These are phyloP conservation scores for Neelides sp. DNA, from an alignment of 1,140 invertebrate species.

Conservation along the genomic window DNA sequence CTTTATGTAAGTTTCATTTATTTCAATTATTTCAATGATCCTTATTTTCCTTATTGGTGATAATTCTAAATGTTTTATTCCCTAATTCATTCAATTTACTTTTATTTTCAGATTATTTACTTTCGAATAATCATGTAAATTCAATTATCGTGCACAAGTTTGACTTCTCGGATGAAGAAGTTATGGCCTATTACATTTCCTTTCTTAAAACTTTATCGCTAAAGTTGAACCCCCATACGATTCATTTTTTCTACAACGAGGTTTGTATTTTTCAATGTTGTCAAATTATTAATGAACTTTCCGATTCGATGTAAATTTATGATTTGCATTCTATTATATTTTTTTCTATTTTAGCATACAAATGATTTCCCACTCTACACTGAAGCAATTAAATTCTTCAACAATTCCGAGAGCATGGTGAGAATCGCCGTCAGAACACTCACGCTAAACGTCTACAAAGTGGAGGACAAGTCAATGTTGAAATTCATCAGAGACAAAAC, in stretches of 20 bases:
- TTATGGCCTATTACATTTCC: constrained; percentile 99
- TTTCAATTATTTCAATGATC: not conserved
- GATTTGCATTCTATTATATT: constrained; percentile 2
- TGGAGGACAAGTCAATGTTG: constrained; percentile 90
- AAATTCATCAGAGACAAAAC: constrained; percentile 90
- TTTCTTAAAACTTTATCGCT: constrained; percentile 96
- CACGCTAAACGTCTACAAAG: constrained; percentile 91
- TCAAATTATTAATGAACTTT: not conserved
- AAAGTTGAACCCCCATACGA: constrained; percentile 96
- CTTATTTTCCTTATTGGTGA: constrained; percentile 8
- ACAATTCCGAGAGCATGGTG: constrained; percentile 97
- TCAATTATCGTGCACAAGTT: constrained; percentile 99
- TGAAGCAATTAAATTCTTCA: constrained; percentile 98
- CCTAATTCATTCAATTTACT: constrained; percentile 18
- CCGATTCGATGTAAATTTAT: not conserved
- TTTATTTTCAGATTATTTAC: constrained; percentile 81
- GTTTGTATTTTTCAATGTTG: constrained; percentile 43
- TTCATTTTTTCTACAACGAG: constrained; percentile 99
- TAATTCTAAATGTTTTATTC: constrained; percentile 6
- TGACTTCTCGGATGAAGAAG: constrained; percentile 99
- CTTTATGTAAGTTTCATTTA: constrained; percentile 69
- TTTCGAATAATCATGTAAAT: constrained; percentile 99
- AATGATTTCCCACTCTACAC: constrained; percentile 98
- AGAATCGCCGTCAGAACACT: constrained; percentile 94
- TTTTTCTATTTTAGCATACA: constrained; percentile 58